phyloP scores from a whole-genome alignment of 1,140 invertebrate genomes.

The Episyrphus balteatus region DNA sequence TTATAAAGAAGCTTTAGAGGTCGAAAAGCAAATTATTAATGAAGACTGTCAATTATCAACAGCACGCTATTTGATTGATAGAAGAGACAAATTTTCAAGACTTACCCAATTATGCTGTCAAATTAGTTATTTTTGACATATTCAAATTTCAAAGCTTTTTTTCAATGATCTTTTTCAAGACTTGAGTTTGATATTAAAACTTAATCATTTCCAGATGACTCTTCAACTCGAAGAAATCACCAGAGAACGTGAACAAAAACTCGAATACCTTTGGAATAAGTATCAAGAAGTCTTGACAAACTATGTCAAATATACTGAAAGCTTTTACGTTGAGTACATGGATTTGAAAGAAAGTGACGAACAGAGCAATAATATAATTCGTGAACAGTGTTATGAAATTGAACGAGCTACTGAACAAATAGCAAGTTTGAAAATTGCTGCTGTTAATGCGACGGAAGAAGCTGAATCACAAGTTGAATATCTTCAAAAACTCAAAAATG shows the following conservation, averaged over 20 bases:
- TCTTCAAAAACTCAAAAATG: conserved; percentile 18
- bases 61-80: no score
- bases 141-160: no score
- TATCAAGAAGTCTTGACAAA: conserved; percentile 28
- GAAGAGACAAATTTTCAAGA: no score
- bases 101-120: no score
- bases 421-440: conserved; percentile 18
- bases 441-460: conserved; percentile 20
- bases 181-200: no score
- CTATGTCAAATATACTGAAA: conserved; percentile 29
- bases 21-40: no score
- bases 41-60: no score
- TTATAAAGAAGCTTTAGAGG: no score
- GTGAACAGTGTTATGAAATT: conserved; percentile 25
- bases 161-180: no score
- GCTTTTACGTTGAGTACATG: conserved; percentile 31
- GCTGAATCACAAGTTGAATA: conserved; percentile 22
- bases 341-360: conserved; percentile 33
- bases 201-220: conserved; percentile 20
- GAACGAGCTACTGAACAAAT: conserved; percentile 22
- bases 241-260: conserved; percentile 20
- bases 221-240: conserved; percentile 30
- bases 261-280: conserved; percentile 31
- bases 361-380: conserved; percentile 23
- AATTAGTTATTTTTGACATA: neutral